phyloP scores from a whole-genome alignment of 2,888 invertebrate species.

The Phortica magna region DNA sequence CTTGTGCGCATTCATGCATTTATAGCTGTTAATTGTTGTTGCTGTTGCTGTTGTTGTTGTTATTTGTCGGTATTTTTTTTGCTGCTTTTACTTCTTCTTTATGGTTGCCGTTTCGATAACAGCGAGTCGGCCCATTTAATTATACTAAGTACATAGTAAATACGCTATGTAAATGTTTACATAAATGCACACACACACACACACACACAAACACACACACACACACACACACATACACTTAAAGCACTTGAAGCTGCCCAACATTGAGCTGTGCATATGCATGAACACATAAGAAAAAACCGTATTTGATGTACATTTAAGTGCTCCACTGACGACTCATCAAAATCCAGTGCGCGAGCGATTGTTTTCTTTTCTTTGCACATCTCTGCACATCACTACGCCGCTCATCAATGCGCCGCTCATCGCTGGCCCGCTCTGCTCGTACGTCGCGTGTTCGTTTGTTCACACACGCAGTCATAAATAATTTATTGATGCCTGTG shows the following conservation, averaged over 20 bases:
- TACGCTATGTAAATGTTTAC: slow-evolving; percentile 52
- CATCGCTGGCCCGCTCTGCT: no score
- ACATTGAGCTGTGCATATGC: background rate
- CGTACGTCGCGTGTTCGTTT: slow-evolving; percentile 49
- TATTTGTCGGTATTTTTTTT: slow-evolving; percentile 42
- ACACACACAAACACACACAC: background rate
- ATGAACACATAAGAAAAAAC: slow-evolving; percentile 20
- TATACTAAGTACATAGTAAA: slow-evolving; percentile 73
- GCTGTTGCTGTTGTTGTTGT: slow-evolving; percentile 33
- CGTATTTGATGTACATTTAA: slow-evolving; percentile 7
- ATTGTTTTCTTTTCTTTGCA: no score
- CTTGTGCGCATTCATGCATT: slow-evolving; percentile 24
- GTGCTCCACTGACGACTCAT: slow-evolving; percentile 13
- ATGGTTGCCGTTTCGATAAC: slow-evolving; percentile 44
- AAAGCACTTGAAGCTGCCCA: background rate
- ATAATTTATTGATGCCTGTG: slow-evolving; percentile 63
- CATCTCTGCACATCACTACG: no score
- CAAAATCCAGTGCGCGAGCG: background rate
- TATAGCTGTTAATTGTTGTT: slow-evolving; percentile 10
- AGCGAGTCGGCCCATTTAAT: slow-evolving; percentile 60
- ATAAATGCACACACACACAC: slow-evolving; percentile 7
- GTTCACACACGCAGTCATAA: slow-evolving; percentile 61
- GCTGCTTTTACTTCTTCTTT: slow-evolving; percentile 37
- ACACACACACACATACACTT: background rate
- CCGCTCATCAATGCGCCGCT: no score